These are phyloP conservation scores for Siderastrea radians DNA, from an alignment of 92 coral and sea anemone genomes.

Conservation along the genomic window DNA sequence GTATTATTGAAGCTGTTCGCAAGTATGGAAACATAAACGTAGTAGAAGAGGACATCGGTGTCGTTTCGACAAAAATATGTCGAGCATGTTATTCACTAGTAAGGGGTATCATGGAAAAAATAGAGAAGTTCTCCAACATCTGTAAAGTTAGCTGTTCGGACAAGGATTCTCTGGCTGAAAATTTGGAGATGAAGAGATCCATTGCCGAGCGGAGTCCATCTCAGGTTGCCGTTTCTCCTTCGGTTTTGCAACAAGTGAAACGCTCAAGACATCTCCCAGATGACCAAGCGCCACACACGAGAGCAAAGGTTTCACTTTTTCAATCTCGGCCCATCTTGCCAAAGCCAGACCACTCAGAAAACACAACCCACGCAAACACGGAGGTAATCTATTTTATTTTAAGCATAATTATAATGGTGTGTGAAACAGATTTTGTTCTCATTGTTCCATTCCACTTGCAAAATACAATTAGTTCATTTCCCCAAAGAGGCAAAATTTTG, in stretches of 20 bases:
- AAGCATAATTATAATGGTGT: not conserved
- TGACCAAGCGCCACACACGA: not conserved
- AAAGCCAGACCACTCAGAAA: not conserved
- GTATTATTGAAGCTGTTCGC: no score
- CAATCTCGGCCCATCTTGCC: not conserved
- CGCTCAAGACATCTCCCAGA: not conserved
- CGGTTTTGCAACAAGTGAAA: not conserved
- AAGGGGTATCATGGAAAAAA: no score
- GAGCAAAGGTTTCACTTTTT: not conserved
- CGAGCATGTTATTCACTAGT: no score
- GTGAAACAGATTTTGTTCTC: not conserved
- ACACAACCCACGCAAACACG: not conserved
- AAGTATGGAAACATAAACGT: no score
- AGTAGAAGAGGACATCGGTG: no score
- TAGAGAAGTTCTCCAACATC: no score
- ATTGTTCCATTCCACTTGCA: not conserved
- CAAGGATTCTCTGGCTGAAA: not conserved
- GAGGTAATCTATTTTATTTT: not conserved
- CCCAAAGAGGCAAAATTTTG: no score
- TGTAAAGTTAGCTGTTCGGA: not conserved
- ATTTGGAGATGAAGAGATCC: conserved; percentile 7
- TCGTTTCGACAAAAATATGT: no score
- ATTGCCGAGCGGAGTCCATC: conserved; percentile 6
- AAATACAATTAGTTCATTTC: no score
- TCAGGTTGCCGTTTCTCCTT: conserved; percentile 4